Evolutionary conservation across 2,113 vertebrate genomes (phyloP), one percentile per base, ranked within the genome.

Genomic region (Psittacus erithacus): DNA sequence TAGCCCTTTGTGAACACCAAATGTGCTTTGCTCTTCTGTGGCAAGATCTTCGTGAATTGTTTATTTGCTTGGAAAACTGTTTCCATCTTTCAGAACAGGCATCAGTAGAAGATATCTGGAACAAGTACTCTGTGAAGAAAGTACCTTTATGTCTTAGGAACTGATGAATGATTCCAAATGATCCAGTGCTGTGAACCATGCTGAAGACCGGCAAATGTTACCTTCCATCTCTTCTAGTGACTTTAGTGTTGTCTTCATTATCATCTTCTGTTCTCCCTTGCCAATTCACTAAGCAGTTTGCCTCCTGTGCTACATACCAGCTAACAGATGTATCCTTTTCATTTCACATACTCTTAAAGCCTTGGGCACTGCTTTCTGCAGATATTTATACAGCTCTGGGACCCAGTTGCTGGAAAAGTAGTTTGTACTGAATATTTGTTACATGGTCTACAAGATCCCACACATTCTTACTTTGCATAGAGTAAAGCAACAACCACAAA

Each of bases 371-470:
- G 55, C 88, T 96, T 97, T 87, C 90, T 97, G 64, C 53, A 95
- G 83, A 88, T 84, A 89, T 95, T 97, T 86, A 85, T 59, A 83
- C 91, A 96, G 80, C 73, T 94, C 77, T 71, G 86, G 93, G 87
- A 97, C 59, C 19, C 71, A 90, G 68, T 71, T 79, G 65, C 83
- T 97, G 64, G 50, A 95, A 92, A 93, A 96, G 73, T 96, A 74
- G 93, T 82, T 97, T 97, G 95, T 96, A 73, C 86, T 96, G 67
- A 94, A 43, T 97, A 97, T 97, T 97, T 96, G 77, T 92, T 95
- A 82, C 68, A 93, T 93, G 82, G 93, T 95, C 79, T 90, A 94
- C 95, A 93, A 96, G 88, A 91, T 96, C 83, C 70, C 79, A 59
- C 88, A 80, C 64, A 95, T 44, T 78, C 62, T 94, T 82, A 87